Base-by-base conservation (phyloP, 1,140 invertebrate species). In the Colletes latitarsis region DNA sequence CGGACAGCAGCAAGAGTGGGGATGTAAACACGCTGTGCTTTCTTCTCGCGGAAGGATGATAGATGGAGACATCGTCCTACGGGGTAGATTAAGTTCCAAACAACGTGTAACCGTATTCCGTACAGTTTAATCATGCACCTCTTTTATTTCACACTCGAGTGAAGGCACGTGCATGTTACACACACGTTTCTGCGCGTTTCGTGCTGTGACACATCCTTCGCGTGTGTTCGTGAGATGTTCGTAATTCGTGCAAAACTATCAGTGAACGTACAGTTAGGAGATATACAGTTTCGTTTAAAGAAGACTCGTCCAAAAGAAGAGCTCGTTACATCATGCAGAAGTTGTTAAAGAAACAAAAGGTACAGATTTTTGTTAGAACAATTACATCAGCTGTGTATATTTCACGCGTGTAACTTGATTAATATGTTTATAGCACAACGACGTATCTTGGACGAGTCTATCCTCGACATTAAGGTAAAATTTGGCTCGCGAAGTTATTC, bases 81-180 rank as follows among this genome's bases (percentile, higher is more conserved):
- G 46, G n/a, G n/a, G 57, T 81, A 87, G 84, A 82, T 79, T 77
- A 86, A 88, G 88, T 89, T 89, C 88, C 88, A 89, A 89, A 88
- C 88, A 88, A 89, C 87, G 76, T 30, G 30, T 69, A 83, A 86
- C 85, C 88, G 73, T 68, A 78, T 77, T 55, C 78, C 87, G 76
- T 84, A 87, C 49, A 84, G 30, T 71, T 82, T 63, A 15, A 74
- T 69, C 86, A 87, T 87, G 86, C 86, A 87, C 67, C 55, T 76
- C 52, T 71, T 72, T 71, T 57, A 4, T 86, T 81, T 83, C 30
- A 66, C 49, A 64, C 39, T 87, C 74, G 77, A 84, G 82, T 80
- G 84, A 60, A 82, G 66, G 82, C 88, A 84, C 76, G 81, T 72
- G 85, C 82, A 73, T 85, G 77, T 77, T 41, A 21, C 52, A 6